A percentile compares a stretch with the other conserved stretches of the same genome.
phyloP scores from a whole-genome alignment of 92 coral and sea anemone genomes.

The Porites rus region DNA sequence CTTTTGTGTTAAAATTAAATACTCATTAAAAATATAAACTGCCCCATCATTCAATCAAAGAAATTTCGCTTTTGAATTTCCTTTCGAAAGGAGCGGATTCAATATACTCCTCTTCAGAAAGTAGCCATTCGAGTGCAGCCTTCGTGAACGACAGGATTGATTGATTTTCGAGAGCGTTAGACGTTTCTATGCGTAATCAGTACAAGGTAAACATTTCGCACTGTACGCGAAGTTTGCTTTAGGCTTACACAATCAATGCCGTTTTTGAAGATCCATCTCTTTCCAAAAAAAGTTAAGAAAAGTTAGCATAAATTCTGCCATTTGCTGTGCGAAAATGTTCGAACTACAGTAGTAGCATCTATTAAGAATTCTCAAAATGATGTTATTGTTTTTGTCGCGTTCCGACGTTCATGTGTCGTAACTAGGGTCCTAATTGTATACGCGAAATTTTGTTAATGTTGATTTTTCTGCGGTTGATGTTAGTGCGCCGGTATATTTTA shows the following conservation, averaged over 20 bases:
- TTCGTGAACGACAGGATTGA: slow-evolving; percentile 7
- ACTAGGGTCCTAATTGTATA: slow-evolving; percentile 27
- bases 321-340: no score
- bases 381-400: slow-evolving; percentile 19
- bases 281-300: no score
- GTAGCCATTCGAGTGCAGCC: not conserved
- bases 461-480: not conserved
- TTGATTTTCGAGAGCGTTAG: slow-evolving; percentile 24
- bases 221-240: slow-evolving; percentile 6
- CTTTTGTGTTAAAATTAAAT: slow-evolving; percentile 3
- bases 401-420: slow-evolving; percentile 39
- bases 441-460: not conserved
- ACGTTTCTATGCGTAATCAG: slow-evolving; percentile 42
- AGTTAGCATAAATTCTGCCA: no score
- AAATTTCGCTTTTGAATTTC: not conserved
- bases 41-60: not conserved
- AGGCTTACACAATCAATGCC: not conserved
- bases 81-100: not conserved
- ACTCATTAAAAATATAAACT: not conserved
- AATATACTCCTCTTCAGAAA: not conserved
- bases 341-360: not conserved
- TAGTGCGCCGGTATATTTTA: not conserved
- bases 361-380: not conserved
- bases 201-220: slow-evolving; percentile 22
- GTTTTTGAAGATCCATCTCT: not conserved